Evolutionary conservation across 2,113 vertebrate genomes (phyloP).

Genomic region (Pan troglodytes): NHGRI_mPanTro3-v2.1_pri NC_072413.2:97026501-97027000

Average conservation of each 20-base stretch:
- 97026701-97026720: not conserved
- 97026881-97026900: constrained; percentile 18
- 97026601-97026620: not conserved
- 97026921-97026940: not conserved
- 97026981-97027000: not conserved
- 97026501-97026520: not conserved
- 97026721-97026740: not conserved
- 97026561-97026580: not conserved
- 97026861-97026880: not conserved
- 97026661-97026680: not conserved
- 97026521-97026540: not conserved
- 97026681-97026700: not conserved
- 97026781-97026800: not conserved
- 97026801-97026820: not conserved
- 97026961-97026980: not conserved
- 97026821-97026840: not conserved
- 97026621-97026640: not conserved
- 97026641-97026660: not conserved
- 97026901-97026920: not conserved
- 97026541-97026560: not conserved
- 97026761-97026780: not conserved
- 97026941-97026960: not conserved
- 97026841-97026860: not conserved
- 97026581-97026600: not conserved
- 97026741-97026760: not conserved